Percentiles rank a stretch among this genome's conserved stretches.
These are phyloP conservation scores for Dryas iulia DNA, from an alignment of 1,140 invertebrate species.

Conservation along the genomic window DNA sequence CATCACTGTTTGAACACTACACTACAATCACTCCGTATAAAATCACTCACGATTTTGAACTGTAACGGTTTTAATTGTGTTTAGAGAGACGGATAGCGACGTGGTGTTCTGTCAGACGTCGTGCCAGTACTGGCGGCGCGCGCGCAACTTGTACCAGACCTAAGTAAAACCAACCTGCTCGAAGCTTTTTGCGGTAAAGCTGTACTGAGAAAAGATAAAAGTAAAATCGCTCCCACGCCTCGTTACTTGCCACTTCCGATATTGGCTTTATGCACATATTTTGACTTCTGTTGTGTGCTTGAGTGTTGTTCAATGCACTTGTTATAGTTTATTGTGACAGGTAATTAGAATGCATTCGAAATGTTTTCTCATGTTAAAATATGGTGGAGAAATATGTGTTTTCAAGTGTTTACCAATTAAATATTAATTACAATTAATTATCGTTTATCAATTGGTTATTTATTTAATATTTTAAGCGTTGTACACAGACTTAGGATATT, in stretches of 20 bases:
- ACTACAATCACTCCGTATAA: constrained; percentile 23
- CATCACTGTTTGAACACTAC: constrained; percentile 14
- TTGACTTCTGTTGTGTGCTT: not conserved
- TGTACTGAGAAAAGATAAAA: constrained; percentile 22
- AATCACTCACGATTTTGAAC: constrained; percentile 17
- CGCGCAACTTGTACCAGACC: constrained; percentile 44
- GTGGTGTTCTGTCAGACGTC: constrained; percentile 32
- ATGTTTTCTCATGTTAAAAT: no score
- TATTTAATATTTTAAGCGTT: no score
- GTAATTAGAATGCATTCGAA: not conserved
- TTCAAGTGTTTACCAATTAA: no score
- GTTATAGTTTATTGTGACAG: not conserved
- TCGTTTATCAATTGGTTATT: no score
- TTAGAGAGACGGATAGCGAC: constrained; percentile 16
- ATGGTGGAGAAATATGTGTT: no score
- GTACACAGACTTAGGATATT: no score
- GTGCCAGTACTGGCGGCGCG: constrained; percentile 38
- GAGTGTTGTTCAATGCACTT: no score
- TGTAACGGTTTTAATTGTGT: constrained; percentile 6
- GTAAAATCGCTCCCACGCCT: constrained; percentile 30
- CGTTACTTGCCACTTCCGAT: constrained; percentile 14
- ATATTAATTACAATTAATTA: no score
- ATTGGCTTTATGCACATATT: not conserved
- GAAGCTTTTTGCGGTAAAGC: constrained; percentile 25
- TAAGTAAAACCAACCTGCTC: constrained; percentile 4